phyloP scores from a whole-genome alignment of 1,140 invertebrate genomes.

The Heliconius melpomene region DNA sequence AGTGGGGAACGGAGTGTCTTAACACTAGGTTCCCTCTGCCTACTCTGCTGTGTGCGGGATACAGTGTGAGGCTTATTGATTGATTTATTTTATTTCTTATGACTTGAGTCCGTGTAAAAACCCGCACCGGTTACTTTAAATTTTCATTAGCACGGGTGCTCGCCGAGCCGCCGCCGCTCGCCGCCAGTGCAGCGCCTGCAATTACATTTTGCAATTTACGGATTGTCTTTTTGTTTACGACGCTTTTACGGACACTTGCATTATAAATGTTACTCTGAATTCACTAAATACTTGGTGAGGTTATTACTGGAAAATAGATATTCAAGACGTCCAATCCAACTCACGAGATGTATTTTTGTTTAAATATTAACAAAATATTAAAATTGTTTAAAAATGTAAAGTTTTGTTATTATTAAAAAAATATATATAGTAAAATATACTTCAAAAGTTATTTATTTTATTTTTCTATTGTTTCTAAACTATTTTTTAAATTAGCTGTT shows the following conservation, averaged over 20 bases:
- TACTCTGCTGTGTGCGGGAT: too few relatives aligned
- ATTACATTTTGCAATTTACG: conserved; percentile 68
- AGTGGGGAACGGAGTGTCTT: too few relatives aligned
- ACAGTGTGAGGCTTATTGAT: too few relatives aligned
- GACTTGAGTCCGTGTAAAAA: conserved; percentile 26
- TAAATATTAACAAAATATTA: not conserved
- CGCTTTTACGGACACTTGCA: conserved; percentile 44
- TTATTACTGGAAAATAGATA: not conserved
- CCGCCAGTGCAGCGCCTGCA: conserved; percentile 57
- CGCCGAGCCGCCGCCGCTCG: conserved; percentile 42
- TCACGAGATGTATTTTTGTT: too few relatives aligned
- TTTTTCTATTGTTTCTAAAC: too few relatives aligned
- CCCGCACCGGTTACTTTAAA: conserved; percentile 70
- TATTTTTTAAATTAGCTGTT: too few relatives aligned
- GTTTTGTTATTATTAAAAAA: not conserved
- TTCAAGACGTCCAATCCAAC: not conserved
- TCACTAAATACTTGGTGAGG: not conserved
- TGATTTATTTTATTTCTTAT: not conserved
- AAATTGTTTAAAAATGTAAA: not conserved
- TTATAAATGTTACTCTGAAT: not conserved
- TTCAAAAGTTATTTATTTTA: not conserved
- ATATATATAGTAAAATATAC: not conserved
- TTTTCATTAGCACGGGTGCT: conserved; percentile 68
- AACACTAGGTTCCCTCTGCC: too few relatives aligned
- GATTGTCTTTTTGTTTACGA: conserved; percentile 59